Base-by-base conservation (phyloP, 2,888 invertebrate species). In the Cataglyphis rosenhaueri region DNA sequence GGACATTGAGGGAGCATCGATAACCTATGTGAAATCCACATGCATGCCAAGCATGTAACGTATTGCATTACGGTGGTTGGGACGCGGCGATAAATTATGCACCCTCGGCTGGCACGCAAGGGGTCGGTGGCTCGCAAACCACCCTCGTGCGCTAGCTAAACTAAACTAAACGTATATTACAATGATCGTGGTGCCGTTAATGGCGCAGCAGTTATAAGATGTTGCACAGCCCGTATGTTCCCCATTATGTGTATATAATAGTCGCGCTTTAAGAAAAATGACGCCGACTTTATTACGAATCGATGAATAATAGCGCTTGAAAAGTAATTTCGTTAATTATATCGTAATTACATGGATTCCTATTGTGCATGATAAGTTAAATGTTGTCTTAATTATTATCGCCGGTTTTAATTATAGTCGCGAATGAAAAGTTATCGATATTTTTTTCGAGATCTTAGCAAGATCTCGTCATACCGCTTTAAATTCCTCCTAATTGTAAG, bases 81-180 rank as follows among this genome's bases (percentile, higher is more conserved):
- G 88, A 88, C 86, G 86, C 86, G 85, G 89, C 93, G 93, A 94
- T 94, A 94, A 94, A 94, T 94, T 94, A 94, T 94, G 93, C 94
- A 94, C 94, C 94, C 93, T 92, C 84, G 78, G 79, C 71, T 78
- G 85, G 87, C 70, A 81, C 73, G 81, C 85, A 84, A 87, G 85
- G 89, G 89, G 85, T 86, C 87, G 64, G 44, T 55, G 83, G 82
- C 81, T 81, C 79, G 84, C 84, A 82, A 82, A 76, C 84, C 76
- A 76, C 87, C 86, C 88, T 84, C 86, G 84, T 84, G 71, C 87
- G 88, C 93, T 89, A 91, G 88, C 93, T 89, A 91, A 92, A 93
- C 92, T 91, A 91, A 93, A 94, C 92, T 92, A 91, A 90, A 91
- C 93, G 92, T 92, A 92, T 94, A 94, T 94, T 94, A 94, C 92